phyloP scores from a whole-genome alignment of 2,797 vertebrate genomes.

The Caiman crocodilus region DNA sequence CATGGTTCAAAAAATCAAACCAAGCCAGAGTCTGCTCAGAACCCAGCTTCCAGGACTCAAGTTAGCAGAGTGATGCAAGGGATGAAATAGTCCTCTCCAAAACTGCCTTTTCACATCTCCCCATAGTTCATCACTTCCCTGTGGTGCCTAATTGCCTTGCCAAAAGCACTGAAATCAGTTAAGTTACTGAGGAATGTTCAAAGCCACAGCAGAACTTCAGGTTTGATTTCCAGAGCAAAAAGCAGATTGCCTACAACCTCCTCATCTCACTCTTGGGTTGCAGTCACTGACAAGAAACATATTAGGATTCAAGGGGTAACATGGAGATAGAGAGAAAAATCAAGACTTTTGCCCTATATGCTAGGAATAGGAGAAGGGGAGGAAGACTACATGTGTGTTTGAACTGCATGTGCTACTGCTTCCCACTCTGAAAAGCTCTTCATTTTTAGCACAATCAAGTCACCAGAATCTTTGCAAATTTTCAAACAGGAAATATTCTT shows the following conservation, averaged over 20 bases:
- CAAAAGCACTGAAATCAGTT: background rate
- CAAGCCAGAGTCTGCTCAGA: background rate
- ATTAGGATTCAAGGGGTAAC: background rate
- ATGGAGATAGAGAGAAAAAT: background rate
- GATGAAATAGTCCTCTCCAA: background rate
- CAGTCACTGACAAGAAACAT: background rate
- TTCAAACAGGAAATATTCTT: background rate
- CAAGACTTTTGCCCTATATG: background rate
- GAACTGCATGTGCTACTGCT: background rate
- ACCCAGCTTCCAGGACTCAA: background rate
- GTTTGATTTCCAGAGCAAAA: background rate
- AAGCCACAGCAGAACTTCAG: background rate
- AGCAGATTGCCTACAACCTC: background rate
- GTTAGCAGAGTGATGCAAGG: background rate
- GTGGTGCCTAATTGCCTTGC: background rate
- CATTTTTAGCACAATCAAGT: background rate
- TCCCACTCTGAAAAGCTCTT: background rate
- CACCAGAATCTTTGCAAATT: background rate
- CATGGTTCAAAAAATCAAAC: conserved; percentile 42
- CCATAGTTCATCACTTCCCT: background rate
- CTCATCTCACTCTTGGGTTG: background rate
- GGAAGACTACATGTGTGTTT: background rate
- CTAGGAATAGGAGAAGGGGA: background rate
- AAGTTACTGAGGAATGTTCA: background rate
- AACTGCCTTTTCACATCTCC: background rate